These are phyloP conservation scores for Limnodromus scolopaceus DNA, from an alignment of 2,797 vertebrate genomes.

Conservation along the genomic window DNA sequence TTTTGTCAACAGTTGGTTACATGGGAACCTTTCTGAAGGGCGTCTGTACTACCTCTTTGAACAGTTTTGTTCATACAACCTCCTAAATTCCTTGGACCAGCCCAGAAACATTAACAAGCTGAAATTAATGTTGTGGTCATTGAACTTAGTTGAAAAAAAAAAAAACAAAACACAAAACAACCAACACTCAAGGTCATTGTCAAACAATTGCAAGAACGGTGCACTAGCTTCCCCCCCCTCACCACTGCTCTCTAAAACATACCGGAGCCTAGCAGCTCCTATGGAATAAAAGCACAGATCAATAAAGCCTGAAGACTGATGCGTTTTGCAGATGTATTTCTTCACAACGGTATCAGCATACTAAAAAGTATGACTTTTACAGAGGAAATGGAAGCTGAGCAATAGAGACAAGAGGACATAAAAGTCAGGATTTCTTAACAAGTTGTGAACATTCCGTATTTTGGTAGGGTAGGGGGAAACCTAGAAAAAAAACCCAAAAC, in stretches of 20 bases:
- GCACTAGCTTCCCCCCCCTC: neutral
- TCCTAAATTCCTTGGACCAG: neutral
- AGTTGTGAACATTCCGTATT: neutral
- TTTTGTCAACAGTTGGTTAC: neutral
- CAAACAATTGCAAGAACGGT: neutral
- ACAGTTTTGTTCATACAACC: neutral
- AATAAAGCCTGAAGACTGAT: neutral
- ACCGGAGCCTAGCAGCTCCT: neutral
- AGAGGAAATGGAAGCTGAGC: neutral
- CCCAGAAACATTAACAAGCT: neutral
- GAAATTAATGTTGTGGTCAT: neutral
- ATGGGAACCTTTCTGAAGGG: neutral
- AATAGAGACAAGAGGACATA: neutral
- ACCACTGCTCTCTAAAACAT: neutral
- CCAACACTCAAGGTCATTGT: neutral
- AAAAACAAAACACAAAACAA: neutral
- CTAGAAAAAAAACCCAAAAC: fast-evolving
- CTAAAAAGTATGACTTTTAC: neutral
- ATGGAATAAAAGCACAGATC: neutral
- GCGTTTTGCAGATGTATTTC: neutral
- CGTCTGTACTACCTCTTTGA: neutral
- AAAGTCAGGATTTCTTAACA: neutral
- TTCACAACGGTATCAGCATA: neutral
- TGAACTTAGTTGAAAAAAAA: neutral
- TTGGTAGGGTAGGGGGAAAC: neutral